These are phyloP conservation scores for Calidris pygmaea DNA, from an alignment of 2,113 vertebrate genomes.

Conservation along the genomic window DNA sequence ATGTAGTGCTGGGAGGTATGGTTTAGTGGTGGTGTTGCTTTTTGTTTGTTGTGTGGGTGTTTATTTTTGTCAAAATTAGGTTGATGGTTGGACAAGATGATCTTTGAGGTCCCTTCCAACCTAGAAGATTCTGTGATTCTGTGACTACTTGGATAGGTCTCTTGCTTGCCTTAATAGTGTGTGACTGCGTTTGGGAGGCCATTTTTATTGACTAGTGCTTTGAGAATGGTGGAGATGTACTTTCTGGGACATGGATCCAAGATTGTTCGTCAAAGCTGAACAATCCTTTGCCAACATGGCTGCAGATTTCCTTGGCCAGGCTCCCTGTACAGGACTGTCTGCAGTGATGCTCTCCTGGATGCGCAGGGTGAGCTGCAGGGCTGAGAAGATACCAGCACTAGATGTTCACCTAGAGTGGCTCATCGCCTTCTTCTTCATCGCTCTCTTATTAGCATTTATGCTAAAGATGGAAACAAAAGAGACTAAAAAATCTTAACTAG, in stretches of 20 bases:
- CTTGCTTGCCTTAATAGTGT: neutral
- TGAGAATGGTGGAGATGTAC: neutral
- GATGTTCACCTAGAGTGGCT: neutral
- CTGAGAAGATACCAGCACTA: neutral
- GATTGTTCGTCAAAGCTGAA: neutral
- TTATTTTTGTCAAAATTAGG: no score
- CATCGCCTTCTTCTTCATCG: neutral
- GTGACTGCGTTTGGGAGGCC: neutral
- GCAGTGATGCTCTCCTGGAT: neutral
- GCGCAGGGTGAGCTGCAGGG: neutral
- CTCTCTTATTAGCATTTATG: neutral
- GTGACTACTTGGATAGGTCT: neutral
- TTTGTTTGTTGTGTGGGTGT: no score
- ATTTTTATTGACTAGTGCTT: neutral
- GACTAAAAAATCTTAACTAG: neutral
- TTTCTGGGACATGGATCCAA: neutral
- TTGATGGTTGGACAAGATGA: no score
- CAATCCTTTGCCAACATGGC: accelerated
- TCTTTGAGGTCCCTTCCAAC: no score
- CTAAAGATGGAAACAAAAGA: slow-evolving; percentile 10
- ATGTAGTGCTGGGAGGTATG: no score
- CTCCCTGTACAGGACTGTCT: neutral
- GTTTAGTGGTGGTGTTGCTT: no score
- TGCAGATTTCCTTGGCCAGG: neutral
- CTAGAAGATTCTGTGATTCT: no score